Evolutionary conservation across 2,797 vertebrate genomes (phyloP), one percentile per base, ranked within the genome.

Genomic region (Amblyopsis hoosieri): DNA sequence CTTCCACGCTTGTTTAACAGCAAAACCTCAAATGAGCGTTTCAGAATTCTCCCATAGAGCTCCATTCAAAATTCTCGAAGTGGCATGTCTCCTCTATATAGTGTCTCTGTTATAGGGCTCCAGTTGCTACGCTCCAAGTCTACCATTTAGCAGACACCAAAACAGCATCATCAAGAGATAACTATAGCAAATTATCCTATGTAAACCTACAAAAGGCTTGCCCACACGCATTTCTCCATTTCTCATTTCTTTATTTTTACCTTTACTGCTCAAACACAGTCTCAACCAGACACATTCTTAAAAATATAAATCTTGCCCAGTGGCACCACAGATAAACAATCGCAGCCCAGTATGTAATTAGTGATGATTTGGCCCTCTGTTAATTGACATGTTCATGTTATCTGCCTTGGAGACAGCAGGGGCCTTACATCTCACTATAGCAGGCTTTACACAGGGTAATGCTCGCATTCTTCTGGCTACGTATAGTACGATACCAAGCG

Each of bases 311-410:
- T 71, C 72, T 71, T 62, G 45, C 45, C 31, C 3, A 4, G 1
- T 73, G 74, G 64, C 14, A 45, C 66, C 70, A 67, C 69, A 19
- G 19, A 19, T 19, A 19, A 19, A 19, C 19, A 81, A 80, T 79
- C 72, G 50, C 60, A 62, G 60, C 50, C 55, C 57, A 71, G 75
- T 87, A 82, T 78, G 79, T 80, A 87, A 90, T 89, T 85, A 88
- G 68, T 64, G 62, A 72, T 80, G 80, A 68, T 83, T 71, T 77
- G 63, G 53, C 68, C 72, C 66, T 67, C 70, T 55, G 60, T 85
- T 83, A 88, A 89, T 78, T 76, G 76, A 74, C 58, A 64, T 66
- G 77, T 83, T 84, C 65, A 64, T 71, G 79, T 84, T 80, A 84
- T 88, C 85, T 83, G 79, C 72, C 76, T 86, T 85, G 80, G 80